Evolutionary conservation across 2,113 vertebrate genomes (phyloP).

Genomic region (Hippolais icterina): DNA sequence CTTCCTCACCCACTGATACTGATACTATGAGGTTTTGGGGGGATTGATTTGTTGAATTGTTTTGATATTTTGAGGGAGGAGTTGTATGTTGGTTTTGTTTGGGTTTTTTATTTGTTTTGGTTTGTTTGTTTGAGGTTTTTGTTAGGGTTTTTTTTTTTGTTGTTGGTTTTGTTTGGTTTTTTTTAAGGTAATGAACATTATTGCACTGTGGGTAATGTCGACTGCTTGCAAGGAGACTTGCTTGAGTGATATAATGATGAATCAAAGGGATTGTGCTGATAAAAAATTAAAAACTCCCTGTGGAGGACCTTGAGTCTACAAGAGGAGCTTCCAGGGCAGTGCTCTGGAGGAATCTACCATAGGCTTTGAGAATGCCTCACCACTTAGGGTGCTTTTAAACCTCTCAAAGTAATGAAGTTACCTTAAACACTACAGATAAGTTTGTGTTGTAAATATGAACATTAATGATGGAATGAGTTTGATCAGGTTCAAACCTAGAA

Average conservation of each 20-base stretch:
- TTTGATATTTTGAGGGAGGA: fast-evolving
- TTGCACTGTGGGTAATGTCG: not conserved
- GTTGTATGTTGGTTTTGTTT: too few species aligned
- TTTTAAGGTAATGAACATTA: not conserved
- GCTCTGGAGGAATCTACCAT: not conserved
- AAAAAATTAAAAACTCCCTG: not conserved
- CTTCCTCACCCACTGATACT: not conserved
- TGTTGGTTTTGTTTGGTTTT: not conserved
- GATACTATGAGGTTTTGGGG: fast-evolving
- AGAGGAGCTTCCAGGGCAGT: not conserved
- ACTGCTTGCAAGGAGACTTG: not conserved
- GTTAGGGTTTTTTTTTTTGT: not conserved
- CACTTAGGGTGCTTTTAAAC: not conserved
- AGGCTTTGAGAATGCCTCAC: not conserved
- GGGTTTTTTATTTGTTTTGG: too few species aligned
- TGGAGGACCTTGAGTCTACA: not conserved
- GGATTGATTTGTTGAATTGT: too few species aligned
- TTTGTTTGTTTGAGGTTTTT: not conserved
- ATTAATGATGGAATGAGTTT: not conserved
- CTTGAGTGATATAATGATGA: not conserved
- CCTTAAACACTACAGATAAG: not conserved
- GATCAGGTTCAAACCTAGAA: not conserved
- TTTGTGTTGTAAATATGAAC: not conserved
- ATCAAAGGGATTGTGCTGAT: not conserved
- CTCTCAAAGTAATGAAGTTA: not conserved